Evolutionary conservation across 2,888 invertebrate genomes (phyloP).

Genomic region (Aleiodes testaceus): DNA sequence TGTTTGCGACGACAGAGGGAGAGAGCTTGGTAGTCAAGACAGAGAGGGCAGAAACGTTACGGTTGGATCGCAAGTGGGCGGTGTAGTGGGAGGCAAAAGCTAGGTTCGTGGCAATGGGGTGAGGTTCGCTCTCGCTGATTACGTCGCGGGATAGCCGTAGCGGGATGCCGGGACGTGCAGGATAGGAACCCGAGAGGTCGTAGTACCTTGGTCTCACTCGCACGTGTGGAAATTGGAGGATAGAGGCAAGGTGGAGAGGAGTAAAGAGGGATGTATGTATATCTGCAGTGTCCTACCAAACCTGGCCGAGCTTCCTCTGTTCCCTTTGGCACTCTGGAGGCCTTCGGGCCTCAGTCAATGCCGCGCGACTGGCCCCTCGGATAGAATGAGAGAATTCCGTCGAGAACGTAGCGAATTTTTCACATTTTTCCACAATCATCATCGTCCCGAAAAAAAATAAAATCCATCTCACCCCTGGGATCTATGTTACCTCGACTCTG

Average conservation of each 20-base stretch:
- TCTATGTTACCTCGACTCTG: too few species aligned
- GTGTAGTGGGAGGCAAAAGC: too few species aligned
- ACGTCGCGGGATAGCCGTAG: conserved; percentile 72
- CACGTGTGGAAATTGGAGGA: conserved; percentile 40
- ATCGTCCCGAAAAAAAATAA: too few species aligned
- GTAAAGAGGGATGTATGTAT: conserved; percentile 59
- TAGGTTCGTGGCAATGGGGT: conserved; percentile 3
- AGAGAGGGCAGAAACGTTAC: conserved; percentile 4
- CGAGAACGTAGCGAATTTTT: neutral
- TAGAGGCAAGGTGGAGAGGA: conserved; percentile 57
- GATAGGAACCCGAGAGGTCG: conserved; percentile 34
- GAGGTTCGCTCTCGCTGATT: conserved; percentile 70
- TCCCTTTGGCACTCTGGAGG: conserved; percentile 45
- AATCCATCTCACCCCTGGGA: too few species aligned
- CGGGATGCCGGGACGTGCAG: conserved; percentile 69
- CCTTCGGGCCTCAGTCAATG: conserved; percentile 49
- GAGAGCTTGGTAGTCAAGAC: conserved; percentile 33
- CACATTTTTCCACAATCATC: too few species aligned
- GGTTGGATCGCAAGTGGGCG: conserved; percentile 13
- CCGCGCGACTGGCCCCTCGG: conserved; percentile 49
- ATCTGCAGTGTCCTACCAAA: conserved; percentile 71
- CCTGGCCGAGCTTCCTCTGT: conserved; percentile 53
- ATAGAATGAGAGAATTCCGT: conserved; percentile 1
- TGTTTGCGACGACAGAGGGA: conserved; percentile 3
- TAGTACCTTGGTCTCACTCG: conserved; percentile 43